Conservation (phyloP, 1,140 invertebrate genomes). For the Ditylenchus dipsaci region DNA sequence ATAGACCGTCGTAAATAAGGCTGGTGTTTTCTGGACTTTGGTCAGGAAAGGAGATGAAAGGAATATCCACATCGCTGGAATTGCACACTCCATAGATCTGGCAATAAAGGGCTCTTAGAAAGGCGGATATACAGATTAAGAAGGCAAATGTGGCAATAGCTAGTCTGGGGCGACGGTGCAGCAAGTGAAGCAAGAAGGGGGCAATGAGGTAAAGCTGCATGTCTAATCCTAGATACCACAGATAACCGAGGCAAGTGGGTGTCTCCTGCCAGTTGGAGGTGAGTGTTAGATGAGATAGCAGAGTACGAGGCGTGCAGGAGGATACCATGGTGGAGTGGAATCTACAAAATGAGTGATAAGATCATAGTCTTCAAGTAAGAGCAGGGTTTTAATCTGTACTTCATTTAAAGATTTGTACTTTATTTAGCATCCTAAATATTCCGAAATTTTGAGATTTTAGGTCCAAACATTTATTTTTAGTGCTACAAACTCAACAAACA, state of each 20-base stretch:
- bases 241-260: slow-evolving; percentile 55
- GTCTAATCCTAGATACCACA: slow-evolving; percentile 55
- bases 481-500: no score
- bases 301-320: slow-evolving; percentile 37
- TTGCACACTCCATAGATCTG: slow-evolving; percentile 52
- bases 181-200: slow-evolving; percentile 46
- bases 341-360: slow-evolving; percentile 21
- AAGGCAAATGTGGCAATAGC: slow-evolving; percentile 27
- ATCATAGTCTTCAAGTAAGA: no score
- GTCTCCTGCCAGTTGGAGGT: slow-evolving; percentile 45
- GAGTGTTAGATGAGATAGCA: slow-evolving; percentile 48
- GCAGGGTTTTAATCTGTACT: not conserved
- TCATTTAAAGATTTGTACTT: not conserved
- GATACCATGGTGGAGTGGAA: slow-evolving; percentile 51
- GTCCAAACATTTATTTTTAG: no score
- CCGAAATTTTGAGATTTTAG: no score
- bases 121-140: slow-evolving; percentile 31
- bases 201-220: slow-evolving; percentile 54
- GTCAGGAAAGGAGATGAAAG: slow-evolving; percentile 52
- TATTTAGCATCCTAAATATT: not conserved
- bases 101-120: slow-evolving; percentile 48
- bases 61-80: slow-evolving; percentile 55
- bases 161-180: slow-evolving; percentile 23
- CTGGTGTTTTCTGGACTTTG: slow-evolving; percentile 15
- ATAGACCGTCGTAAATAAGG: slow-evolving; percentile 46